A percentile compares a stretch with the other conserved stretches of the same genome.
phyloP scores from a whole-genome alignment of 1,140 invertebrate species.

The Drosophila kepulauana region DNA sequence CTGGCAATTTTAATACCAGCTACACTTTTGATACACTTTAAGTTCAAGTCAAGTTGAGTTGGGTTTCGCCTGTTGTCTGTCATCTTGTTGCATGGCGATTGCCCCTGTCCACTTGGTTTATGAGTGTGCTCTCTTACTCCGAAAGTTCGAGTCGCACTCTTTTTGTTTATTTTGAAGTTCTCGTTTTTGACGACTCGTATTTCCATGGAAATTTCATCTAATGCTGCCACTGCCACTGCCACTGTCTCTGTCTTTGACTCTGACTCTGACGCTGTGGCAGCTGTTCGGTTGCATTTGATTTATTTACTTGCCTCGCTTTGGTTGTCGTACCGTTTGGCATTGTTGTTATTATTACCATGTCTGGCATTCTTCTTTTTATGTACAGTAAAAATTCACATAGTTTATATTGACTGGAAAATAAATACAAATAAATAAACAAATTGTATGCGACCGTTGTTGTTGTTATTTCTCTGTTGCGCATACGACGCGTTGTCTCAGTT shows the following conservation, averaged over 20 bases:
- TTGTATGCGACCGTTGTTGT: slow-evolving; percentile 27
- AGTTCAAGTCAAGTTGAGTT: background rate
- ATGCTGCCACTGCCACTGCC: slow-evolving; percentile 28
- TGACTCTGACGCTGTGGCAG: slow-evolving; percentile 9
- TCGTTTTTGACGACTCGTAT: slow-evolving; percentile 43
- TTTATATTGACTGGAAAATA: slow-evolving; percentile 83
- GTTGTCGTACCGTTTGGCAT: slow-evolving; percentile 13
- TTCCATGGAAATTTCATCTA: slow-evolving; percentile 56
- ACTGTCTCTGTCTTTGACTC: no score
- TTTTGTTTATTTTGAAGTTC: slow-evolving; percentile 3
- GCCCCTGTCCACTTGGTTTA: background rate
- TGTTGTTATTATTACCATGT: slow-evolving; percentile 56
- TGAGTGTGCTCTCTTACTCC: background rate
- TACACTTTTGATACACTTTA: slow-evolving; percentile 5
- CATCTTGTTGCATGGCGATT: background rate
- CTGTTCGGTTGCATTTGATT: slow-evolving; percentile 67
- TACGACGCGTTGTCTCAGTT: slow-evolving; percentile 73
- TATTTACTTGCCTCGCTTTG: slow-evolving; percentile 67
- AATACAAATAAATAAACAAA: slow-evolving; percentile 81
- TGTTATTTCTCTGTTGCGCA: slow-evolving; percentile 41
- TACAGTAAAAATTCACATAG: slow-evolving; percentile 80
- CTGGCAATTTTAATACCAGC: slow-evolving; percentile 19
- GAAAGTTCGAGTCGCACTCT: background rate
- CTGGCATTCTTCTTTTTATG: slow-evolving; percentile 63
- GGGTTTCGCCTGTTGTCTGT: background rate